phyloP scores from a whole-genome alignment of 2,888 invertebrate genomes.

The Prosapia bicincta region DNA sequence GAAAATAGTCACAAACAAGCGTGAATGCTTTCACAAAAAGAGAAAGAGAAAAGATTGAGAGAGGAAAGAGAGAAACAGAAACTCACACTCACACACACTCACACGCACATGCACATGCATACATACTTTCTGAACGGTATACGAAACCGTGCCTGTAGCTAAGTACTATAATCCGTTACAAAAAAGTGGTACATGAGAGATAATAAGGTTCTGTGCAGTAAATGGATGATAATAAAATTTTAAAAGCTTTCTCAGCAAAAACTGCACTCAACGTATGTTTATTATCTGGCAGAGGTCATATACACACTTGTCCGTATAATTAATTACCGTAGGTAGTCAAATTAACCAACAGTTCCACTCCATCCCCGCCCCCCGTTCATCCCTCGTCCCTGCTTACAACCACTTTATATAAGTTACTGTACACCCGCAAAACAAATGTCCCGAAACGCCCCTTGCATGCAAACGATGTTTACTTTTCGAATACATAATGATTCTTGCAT shows the following conservation, averaged over 20 bases:
- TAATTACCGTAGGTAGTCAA: neutral
- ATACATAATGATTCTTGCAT: constrained; percentile 2
- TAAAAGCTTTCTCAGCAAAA: neutral
- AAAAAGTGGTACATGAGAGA: neutral
- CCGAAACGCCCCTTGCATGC: neutral
- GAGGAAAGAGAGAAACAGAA: too few relatives aligned
- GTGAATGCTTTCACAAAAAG: too few relatives aligned
- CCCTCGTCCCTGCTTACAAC: neutral
- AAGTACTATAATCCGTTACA: too few relatives aligned
- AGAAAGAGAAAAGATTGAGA: too few relatives aligned
- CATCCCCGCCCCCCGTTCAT: neutral
- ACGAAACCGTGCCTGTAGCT: too few relatives aligned
- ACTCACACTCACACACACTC: too few relatives aligned
- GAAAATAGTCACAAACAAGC: too few relatives aligned
- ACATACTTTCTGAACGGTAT: too few relatives aligned
- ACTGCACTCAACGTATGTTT: neutral
- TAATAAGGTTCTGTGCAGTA: neutral
- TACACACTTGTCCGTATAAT: neutral
- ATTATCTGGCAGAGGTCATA: neutral
- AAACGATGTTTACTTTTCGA: neutral
- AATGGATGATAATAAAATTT: neutral
- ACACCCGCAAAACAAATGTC: neutral
- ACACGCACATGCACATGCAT: too few relatives aligned
- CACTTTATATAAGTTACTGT: constrained; percentile 2
- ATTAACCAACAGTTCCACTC: neutral